Percentiles rank a stretch among this genome's conserved stretches.
These are phyloP conservation scores for Bubalus kerabau DNA, from an alignment of 2,113 vertebrate genomes.

Conservation along the genomic window DNA sequence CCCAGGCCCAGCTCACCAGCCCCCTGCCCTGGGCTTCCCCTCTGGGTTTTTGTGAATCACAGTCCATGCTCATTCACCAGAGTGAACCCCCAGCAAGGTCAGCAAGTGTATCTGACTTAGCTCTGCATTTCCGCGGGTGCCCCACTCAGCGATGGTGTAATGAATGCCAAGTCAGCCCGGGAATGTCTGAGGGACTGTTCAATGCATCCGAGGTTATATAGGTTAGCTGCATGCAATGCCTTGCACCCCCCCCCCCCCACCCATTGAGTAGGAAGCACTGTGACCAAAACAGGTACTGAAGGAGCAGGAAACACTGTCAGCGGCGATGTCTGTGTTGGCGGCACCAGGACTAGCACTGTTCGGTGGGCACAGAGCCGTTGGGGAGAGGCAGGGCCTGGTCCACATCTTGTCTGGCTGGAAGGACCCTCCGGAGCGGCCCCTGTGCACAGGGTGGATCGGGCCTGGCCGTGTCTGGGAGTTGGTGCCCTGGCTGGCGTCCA, in stretches of 20 bases:
- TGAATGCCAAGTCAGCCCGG: background rate
- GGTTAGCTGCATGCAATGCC: background rate
- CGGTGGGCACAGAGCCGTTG: background rate
- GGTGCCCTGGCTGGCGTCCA: background rate
- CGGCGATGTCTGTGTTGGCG: fast-evolving
- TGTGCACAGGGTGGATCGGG: no score
- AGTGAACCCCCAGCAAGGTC: background rate
- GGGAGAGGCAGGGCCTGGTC: background rate
- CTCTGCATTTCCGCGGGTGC: background rate
- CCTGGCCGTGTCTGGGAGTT: background rate
- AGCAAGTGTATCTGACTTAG: background rate
- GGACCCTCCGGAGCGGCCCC: background rate
- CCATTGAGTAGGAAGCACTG: background rate
- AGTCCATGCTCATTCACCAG: background rate
- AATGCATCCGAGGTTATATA: background rate
- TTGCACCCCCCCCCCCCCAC: background rate
- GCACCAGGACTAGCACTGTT: background rate
- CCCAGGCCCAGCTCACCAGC: background rate
- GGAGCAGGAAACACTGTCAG: background rate
- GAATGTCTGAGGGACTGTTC: background rate
- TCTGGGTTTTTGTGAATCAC: background rate
- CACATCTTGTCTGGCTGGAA: background rate
- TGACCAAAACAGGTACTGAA: background rate
- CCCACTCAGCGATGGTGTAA: background rate
- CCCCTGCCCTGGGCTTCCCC: background rate